Conservation (phyloP, 2,113 vertebrate species). For the Ammodytes dubius region DNA sequence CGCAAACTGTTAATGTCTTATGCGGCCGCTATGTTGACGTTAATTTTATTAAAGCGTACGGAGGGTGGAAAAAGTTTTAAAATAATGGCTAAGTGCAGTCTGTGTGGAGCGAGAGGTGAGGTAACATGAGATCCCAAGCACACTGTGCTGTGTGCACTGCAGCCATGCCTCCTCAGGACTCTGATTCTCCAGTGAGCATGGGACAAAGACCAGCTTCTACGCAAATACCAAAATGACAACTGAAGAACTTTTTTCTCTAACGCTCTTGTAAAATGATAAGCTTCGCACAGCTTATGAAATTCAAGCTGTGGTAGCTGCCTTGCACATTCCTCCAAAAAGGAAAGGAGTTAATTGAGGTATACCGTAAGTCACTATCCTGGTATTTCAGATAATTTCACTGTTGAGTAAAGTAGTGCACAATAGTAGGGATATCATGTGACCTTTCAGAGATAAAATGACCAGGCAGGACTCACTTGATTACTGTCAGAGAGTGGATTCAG, state of each 20-base stretch:
- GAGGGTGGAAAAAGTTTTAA: conserved; percentile 45
- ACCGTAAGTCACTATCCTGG: conserved; percentile 42
- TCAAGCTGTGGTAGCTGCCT: conserved; percentile 22
- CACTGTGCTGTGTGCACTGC: conserved; percentile 77
- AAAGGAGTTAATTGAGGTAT: conserved; percentile 38
- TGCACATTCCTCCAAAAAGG: conserved; percentile 38
- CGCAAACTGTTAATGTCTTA: conserved; percentile 17
- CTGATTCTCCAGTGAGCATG: conserved; percentile 56
- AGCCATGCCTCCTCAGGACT: conserved; percentile 62
- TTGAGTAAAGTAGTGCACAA: conserved; percentile 56
- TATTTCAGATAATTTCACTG: conserved; percentile 55
- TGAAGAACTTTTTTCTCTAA: conserved; percentile 30
- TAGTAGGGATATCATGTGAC: conserved; percentile 65
- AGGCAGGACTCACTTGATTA: conserved; percentile 61
- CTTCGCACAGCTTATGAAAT: conserved; percentile 44
- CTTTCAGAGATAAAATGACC: conserved; percentile 63
- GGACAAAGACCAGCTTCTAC: conserved; percentile 22
- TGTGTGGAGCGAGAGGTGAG: conserved; percentile 65
- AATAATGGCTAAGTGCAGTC: conserved; percentile 68
- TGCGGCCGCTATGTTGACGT: conserved; percentile 41
- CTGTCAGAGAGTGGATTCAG: conserved; percentile 41
- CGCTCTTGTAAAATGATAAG: conserved; percentile 28
- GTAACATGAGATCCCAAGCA: conserved; percentile 77
- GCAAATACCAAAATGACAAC: conserved; percentile 45
- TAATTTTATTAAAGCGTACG: conserved; percentile 65